Evolutionary conservation across 2,888 invertebrate species (phyloP), one percentile per base, ranked within the genome.

Genomic region (Incurvaria masculella): DNA sequence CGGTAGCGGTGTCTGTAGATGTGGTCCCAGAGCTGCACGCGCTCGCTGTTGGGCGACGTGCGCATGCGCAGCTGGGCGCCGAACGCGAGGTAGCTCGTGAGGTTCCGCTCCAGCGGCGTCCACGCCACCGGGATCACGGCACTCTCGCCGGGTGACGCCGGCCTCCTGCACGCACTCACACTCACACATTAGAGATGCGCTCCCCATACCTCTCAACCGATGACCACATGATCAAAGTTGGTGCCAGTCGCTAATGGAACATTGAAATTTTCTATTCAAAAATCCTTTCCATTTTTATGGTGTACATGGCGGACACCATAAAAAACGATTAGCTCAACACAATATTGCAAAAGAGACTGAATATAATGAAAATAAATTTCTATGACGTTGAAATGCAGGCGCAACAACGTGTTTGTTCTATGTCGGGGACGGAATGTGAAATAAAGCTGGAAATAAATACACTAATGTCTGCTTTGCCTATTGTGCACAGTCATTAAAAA

Each of bases 141-240:
- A 26, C 69, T 66, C 14, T 64, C 65, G 6, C 76, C 53, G 2
- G 76, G 76, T 41, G 74, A 75, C 2, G 76, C 76, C 38, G 76
- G 76, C 3, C 76, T 78, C 62, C n/a, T 53, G 54, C 44, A 52
- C 33, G 23, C 2, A 41, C 4, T 14, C 14, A 21, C 16, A 44
- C 17, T 14, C n/a, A 17, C 11, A 40, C 11, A 6, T 14, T 16
- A n/a, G 16, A 14, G 11, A 6, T 6, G n/a, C 16, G n/a, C 40
- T 16, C 40, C 16, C 17, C 6, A 8, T 8, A n/a, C 40, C 6
- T 16, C 11, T 6, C 16, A 40, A 6, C 16, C 40, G 6, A 40
- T 40, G 40, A 16, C 8, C 16, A 6, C 40, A 40, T 11, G 11
- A 40, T 6, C 11, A 6, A 40, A 14, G 17, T n/a, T 16, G 6